These are phyloP conservation scores for Acleris emargana DNA, from an alignment of 2,888 invertebrate species.

Conservation along the genomic window DNA sequence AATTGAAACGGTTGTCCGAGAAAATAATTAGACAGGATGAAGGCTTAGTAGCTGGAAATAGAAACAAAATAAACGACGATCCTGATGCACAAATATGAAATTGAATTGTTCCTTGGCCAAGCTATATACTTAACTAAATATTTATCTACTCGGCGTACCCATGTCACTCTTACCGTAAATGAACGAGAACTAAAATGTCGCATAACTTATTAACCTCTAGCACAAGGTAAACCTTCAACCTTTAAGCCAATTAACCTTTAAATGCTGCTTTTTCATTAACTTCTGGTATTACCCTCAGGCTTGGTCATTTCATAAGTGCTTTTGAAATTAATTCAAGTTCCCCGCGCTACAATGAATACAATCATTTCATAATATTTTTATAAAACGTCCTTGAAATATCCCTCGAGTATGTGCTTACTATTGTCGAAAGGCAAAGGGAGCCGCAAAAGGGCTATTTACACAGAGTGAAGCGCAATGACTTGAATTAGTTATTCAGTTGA, in stretches of 20 bases:
- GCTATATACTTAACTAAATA: background rate
- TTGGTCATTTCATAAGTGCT: conserved; percentile 33
- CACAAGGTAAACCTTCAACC: conserved; percentile 50
- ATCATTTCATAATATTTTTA: conserved; percentile 63
- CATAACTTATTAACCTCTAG: conserved; percentile 43
- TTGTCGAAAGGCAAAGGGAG: conserved; percentile 59
- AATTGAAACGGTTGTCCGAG: too few relatives aligned
- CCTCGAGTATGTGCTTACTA: conserved; percentile 47
- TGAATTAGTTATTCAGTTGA: conserved; percentile 83
- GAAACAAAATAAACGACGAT: too few relatives aligned
- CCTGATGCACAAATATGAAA: too few relatives aligned
- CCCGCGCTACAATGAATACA: conserved; percentile 33
- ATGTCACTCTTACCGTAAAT: background rate
- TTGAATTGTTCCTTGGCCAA: background rate
- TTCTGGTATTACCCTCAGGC: conserved; percentile 41
- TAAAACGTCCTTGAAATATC: conserved; percentile 61
- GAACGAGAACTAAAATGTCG: conserved; percentile 16
- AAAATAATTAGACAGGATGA: too few relatives aligned
- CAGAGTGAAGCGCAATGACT: conserved; percentile 73
- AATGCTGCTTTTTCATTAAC: conserved; percentile 47
- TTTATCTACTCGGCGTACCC: background rate
- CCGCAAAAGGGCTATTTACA: conserved; percentile 71
- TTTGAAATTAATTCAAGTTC: conserved; percentile 31
- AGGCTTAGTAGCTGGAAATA: too few relatives aligned
- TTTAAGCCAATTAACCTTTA: conserved; percentile 54